Conservation (phyloP, 2,797 vertebrate genomes). For the Ctenopoma kingsleyae region DNA sequence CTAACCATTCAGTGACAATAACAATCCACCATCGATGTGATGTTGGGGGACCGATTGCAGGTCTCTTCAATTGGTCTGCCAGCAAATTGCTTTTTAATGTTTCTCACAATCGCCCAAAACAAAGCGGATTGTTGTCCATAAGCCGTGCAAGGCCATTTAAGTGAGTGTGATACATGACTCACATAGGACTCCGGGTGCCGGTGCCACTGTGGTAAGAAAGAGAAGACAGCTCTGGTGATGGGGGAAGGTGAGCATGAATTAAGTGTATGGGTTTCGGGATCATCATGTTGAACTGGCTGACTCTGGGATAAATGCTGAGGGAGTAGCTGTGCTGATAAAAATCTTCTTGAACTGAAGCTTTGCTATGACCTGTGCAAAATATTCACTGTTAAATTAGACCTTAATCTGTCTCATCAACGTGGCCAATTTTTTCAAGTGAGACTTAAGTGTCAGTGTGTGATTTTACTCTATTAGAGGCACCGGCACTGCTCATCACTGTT, state of each 20-base stretch:
- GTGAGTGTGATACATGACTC: slow-evolving; percentile 90
- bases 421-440: not conserved
- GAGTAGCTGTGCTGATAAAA: slow-evolving; percentile 24
- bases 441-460: not conserved
- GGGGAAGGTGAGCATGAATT: slow-evolving; percentile 84
- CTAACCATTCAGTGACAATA: slow-evolving; percentile 77
- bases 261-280: slow-evolving; percentile 75
- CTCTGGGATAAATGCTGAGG: slow-evolving; percentile 22
- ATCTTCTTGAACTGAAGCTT: slow-evolving; percentile 25
- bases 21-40: slow-evolving; percentile 80
- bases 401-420: slow-evolving; percentile 24
- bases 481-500: not conserved
- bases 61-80: slow-evolving; percentile 81
- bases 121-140: slow-evolving; percentile 90
- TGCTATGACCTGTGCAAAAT: slow-evolving; percentile 13
- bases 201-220: slow-evolving; percentile 53
- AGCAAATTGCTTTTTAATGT: slow-evolving; percentile 89
- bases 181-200: slow-evolving; percentile 84
- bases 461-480: not conserved
- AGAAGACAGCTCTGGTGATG: slow-evolving; percentile 28
- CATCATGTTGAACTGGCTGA: slow-evolving; percentile 22
- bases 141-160: slow-evolving; percentile 91
- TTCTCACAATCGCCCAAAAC: slow-evolving; percentile 86
- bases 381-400: slow-evolving; percentile 10
- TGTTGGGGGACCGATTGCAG: slow-evolving; percentile 67